Evolutionary conservation across 2,888 invertebrate genomes (phyloP), one percentile per base, ranked within the genome.

Genomic region (Leucophenga maculata): DNA sequence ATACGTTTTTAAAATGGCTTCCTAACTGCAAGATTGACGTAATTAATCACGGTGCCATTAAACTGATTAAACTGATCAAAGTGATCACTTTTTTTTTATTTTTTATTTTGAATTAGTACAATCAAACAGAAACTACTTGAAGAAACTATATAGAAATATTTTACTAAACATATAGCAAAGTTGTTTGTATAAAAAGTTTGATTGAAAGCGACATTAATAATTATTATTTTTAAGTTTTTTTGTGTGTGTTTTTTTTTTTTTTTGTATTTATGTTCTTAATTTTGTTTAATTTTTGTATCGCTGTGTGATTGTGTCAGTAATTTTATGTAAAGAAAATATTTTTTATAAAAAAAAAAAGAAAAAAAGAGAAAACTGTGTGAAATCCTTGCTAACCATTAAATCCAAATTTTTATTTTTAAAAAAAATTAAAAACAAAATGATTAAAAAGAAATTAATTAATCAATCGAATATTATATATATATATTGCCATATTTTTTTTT

Each of bases 371-470:
- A 60, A 31, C 59, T 32, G 84, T 80, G 84, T 72, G 57, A 71
- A 72, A 74, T 81, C 83, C 80, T 71, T 79, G 75, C 80, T 78
- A 83, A 79, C 84, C 80, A 84, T 84, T 84, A 75, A 83, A 84
- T 81, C 80, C 77, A 80, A 80, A 81, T 83, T 80, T 72, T 78
- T 55, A 26, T 69, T 73, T 64, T 72, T 77, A 74, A 70, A 62
- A 46, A 71, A 74, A 67, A 57, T 65, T 69, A 68, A 72, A 65
- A 54, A 44, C 22, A 50, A 50, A 65, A 48, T 31, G 9, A 50
- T 26, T 26, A 67, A 9, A 68, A 69, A 46, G 59, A 44, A 54
- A 67, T 67, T 60, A 65, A 46, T 69, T 26, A 68, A 68, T 65
- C 69, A 14, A 44, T 69, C 69, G 72, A 74, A 74, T 76, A 74